These are phyloP conservation scores for Saguinus midas DNA, from an alignment of 2,113 vertebrate genomes.

Conservation along the genomic window DNA sequence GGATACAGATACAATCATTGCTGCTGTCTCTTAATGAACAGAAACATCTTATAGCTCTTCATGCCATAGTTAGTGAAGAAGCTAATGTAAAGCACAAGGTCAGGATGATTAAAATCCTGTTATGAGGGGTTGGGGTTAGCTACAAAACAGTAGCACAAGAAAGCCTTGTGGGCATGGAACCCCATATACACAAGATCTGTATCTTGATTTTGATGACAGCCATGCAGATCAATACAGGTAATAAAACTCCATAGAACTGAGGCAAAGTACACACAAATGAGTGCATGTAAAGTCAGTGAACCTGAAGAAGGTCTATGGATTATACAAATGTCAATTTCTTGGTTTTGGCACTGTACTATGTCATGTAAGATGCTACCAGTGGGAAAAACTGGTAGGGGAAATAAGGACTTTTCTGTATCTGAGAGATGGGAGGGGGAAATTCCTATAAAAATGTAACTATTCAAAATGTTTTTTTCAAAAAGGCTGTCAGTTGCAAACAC, in stretches of 20 bases:
- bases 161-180: not conserved
- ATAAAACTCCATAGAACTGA: not conserved
- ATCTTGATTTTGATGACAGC: not conserved
- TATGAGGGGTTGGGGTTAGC: fast-evolving
- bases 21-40: not conserved
- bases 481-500: not conserved
- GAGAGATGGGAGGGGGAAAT: fast-evolving
- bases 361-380: not conserved
- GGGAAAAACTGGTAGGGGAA: not conserved
- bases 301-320: not conserved
- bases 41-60: not conserved
- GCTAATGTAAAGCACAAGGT: not conserved
- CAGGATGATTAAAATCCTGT: not conserved
- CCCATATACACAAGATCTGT: not conserved
- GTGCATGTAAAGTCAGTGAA: not conserved
- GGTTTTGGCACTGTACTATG: not conserved
- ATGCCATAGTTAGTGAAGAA: not conserved
- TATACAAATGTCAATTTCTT: not conserved
- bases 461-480: not conserved
- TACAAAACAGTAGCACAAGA: not conserved
- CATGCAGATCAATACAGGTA: not conserved
- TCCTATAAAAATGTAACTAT: not conserved
- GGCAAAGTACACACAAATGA: not conserved
- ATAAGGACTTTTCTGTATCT: not conserved
- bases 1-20: not conserved